These are phyloP conservation scores for Thera britannica DNA, from an alignment of 2,888 invertebrate species.

Conservation along the genomic window DNA sequence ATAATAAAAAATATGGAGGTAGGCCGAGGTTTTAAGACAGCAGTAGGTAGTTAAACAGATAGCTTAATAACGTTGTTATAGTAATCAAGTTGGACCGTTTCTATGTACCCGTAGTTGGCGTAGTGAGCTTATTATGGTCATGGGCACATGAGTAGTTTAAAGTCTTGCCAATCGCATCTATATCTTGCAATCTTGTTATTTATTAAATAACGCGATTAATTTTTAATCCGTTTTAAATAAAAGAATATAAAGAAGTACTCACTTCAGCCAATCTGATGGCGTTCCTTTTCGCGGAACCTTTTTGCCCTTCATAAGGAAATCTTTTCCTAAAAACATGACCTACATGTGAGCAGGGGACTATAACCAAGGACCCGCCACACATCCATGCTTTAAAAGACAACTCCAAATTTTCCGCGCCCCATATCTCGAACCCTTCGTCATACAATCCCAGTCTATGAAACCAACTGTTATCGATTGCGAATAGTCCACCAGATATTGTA, in stretches of 20 bases:
- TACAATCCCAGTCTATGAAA: slow-evolving; percentile 95
- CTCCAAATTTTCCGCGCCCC: slow-evolving; percentile 99
- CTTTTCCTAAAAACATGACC: slow-evolving; percentile 98
- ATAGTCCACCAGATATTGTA: slow-evolving; percentile 98
- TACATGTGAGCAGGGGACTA: slow-evolving; percentile 99
- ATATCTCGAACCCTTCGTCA: slow-evolving; percentile 98
- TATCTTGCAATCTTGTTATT: too few species aligned
- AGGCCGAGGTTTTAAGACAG: too few species aligned
- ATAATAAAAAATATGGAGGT: too few species aligned
- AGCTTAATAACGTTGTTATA: too few species aligned
- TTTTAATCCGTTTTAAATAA: neutral
- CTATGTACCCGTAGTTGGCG: too few species aligned
- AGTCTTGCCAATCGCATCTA: too few species aligned
- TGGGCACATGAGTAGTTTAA: too few species aligned
- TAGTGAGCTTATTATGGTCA: too few species aligned
- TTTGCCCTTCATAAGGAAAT: slow-evolving; percentile 96
- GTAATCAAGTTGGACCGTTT: too few species aligned
- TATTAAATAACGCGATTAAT: too few species aligned
- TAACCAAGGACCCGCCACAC: slow-evolving; percentile 98
- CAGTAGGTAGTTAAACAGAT: too few species aligned
- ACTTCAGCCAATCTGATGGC: slow-evolving; percentile 95
- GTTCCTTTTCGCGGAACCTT: slow-evolving; percentile 94
- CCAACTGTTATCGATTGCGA: slow-evolving; percentile 95
- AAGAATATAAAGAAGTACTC: slow-evolving; percentile 17
- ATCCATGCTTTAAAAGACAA: slow-evolving; percentile 99